Percentiles rank a stretch among this genome's conserved stretches.
Conservation (phyloP, 2,113 vertebrate genomes). For the Phalacrocorax aristotelis region DNA sequence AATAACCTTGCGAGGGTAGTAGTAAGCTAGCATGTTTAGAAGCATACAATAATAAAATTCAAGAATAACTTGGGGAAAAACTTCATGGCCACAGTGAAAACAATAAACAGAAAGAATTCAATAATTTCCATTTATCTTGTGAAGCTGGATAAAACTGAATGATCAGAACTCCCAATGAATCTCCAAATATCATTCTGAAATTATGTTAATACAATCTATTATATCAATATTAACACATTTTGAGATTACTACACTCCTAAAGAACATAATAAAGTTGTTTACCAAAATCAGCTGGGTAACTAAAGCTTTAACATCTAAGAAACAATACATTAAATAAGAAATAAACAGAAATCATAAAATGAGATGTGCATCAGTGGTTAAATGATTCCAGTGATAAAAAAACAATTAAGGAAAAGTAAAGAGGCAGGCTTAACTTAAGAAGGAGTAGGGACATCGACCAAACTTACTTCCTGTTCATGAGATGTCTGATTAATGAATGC, state of each 20-base stretch:
- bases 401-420: constrained; percentile 24
- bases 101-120: background rate
- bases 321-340: background rate
- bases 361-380: background rate
- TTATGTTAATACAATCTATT: background rate
- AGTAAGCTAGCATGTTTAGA: background rate
- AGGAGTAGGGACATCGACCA: constrained; percentile 60
- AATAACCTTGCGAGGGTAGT: background rate
- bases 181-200: background rate
- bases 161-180: background rate
- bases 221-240: background rate
- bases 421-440: constrained; percentile 56
- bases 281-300: background rate
- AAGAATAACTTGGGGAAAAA: background rate
- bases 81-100: background rate
- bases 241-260: background rate
- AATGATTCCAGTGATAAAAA: background rate
- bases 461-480: constrained; percentile 77
- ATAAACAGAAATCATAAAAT: constrained; percentile 15
- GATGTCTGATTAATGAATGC: constrained; percentile 76
- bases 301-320: background rate
- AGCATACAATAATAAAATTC: background rate
- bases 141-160: background rate
- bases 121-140: background rate
- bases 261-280: background rate